phyloP scores from a whole-genome alignment of 2,888 invertebrate genomes.

The Nebria brevicollis region DNA sequence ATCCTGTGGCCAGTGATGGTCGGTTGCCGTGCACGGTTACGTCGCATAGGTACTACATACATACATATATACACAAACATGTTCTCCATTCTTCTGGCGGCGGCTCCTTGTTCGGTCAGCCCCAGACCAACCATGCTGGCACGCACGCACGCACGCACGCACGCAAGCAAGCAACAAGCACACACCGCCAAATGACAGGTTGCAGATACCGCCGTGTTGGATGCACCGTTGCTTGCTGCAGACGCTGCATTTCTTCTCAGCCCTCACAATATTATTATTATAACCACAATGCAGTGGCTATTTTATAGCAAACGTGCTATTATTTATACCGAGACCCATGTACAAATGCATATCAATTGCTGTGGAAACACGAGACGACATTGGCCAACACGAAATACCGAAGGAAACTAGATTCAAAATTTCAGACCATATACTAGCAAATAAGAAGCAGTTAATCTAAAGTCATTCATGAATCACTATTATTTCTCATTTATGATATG shows the following conservation, averaged over 20 bases:
- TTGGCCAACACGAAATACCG: too few species aligned
- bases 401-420: too few species aligned
- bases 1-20: conserved; percentile 17
- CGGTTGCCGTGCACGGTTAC: conserved; percentile 6
- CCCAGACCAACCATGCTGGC: background rate
- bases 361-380: background rate
- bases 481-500: too few species aligned
- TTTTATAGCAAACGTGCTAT: conserved; percentile 4
- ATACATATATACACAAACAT: too few species aligned
- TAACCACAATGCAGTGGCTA: conserved; percentile 6
- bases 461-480: too few species aligned
- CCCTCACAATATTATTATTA: conserved; percentile 17
- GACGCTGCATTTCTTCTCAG: background rate
- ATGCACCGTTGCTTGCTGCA: conserved; percentile 10
- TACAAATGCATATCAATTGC: background rate
- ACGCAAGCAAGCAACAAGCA: background rate
- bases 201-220: conserved; percentile 7
- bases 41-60: background rate
- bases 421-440: too few species aligned
- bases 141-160: background rate
- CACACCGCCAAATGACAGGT: conserved; percentile 23
- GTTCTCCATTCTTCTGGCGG: conserved; percentile 4
- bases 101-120: conserved; percentile 15
- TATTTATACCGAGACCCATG: background rate
- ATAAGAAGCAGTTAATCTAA: too few species aligned